Conservation (phyloP, 1,140 invertebrate genomes). For the Drosophila aff. region DNA sequence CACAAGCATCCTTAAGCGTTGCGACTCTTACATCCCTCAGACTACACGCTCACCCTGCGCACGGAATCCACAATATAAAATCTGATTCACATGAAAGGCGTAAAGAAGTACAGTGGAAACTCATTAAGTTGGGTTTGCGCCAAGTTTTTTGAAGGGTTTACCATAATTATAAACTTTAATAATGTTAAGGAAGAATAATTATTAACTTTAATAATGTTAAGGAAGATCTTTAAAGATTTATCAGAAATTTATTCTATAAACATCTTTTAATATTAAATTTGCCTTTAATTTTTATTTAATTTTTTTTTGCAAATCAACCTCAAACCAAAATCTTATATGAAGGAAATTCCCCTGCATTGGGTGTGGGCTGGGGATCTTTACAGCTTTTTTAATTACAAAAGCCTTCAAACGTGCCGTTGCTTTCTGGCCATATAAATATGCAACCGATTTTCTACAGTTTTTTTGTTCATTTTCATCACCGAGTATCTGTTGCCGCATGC, state of each 20-base stretch:
- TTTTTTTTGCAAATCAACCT: too few relatives aligned
- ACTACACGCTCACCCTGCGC: constrained; percentile 28
- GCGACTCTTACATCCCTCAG: constrained; percentile 32
- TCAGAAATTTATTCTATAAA: neutral
- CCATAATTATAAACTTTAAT: neutral
- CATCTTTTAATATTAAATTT: too few relatives aligned
- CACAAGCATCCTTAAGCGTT: constrained; percentile 78
- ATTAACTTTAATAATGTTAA: neutral
- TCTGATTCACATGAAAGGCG: constrained; percentile 31
- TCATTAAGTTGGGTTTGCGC: neutral
- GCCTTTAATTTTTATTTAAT: too few relatives aligned
- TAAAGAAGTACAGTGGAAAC: constrained; percentile 5
- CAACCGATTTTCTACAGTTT: constrained; percentile 19
- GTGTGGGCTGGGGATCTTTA: constrained; percentile 15
- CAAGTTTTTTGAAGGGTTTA: neutral
- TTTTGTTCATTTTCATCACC: neutral
- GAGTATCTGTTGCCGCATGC: constrained; percentile 8
- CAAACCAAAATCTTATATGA: neutral
- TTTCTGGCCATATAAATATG: constrained; percentile 56
- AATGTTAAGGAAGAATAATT: neutral
- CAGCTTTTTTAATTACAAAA: constrained; percentile 67
- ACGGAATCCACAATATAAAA: constrained; percentile 33
- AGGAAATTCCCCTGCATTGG: neutral
- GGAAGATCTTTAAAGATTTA: neutral
- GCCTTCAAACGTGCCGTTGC: constrained; percentile 39